A percentile compares a stretch with the other conserved stretches of the same genome.
Evolutionary conservation across 2,888 invertebrate species (phyloP).

Genomic region (Hesperia comma): DNA sequence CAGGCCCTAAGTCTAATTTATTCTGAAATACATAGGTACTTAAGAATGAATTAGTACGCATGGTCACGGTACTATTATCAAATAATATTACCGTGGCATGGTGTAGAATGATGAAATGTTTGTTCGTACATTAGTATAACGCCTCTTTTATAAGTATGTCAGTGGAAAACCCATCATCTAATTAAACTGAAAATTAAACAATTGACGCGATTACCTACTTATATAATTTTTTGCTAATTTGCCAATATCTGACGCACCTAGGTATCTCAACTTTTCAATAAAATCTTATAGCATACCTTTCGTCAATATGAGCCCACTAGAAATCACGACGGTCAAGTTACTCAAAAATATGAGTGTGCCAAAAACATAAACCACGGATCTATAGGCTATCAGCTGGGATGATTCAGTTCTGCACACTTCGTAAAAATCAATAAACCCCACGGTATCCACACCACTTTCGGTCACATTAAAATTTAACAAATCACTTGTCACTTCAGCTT

Average conservation of each 20-base stretch:
- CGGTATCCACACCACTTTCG: constrained; percentile 61
- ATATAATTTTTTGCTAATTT: too few species aligned
- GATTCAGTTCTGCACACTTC: constrained; percentile 66
- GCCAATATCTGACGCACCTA: too few species aligned
- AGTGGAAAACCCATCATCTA: not conserved
- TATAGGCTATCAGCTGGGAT: constrained; percentile 77
- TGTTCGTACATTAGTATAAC: constrained; percentile 2
- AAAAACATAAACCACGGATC: constrained; percentile 81
- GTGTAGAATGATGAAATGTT: constrained; percentile 16
- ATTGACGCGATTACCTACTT: too few species aligned
- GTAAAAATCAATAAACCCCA: constrained; percentile 58
- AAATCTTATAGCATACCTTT: constrained; percentile 73
- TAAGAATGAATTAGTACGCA: too few species aligned
- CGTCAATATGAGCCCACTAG: constrained; percentile 86
- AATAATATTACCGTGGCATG: too few species aligned
- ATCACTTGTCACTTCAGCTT: constrained; percentile 24
- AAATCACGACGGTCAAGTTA: constrained; percentile 86
- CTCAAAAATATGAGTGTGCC: constrained; percentile 82
- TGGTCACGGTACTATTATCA: too few species aligned
- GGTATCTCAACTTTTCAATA: too few species aligned
- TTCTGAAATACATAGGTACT: too few species aligned
- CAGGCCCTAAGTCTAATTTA: too few species aligned
- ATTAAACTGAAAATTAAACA: too few species aligned
- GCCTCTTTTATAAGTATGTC: not conserved
- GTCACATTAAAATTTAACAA: constrained; percentile 37